A percentile compares a stretch with the other conserved stretches of the same genome.
Evolutionary conservation across 2,888 invertebrate species (phyloP).

Genomic region (Drosophila parthenogenetica): DNA sequence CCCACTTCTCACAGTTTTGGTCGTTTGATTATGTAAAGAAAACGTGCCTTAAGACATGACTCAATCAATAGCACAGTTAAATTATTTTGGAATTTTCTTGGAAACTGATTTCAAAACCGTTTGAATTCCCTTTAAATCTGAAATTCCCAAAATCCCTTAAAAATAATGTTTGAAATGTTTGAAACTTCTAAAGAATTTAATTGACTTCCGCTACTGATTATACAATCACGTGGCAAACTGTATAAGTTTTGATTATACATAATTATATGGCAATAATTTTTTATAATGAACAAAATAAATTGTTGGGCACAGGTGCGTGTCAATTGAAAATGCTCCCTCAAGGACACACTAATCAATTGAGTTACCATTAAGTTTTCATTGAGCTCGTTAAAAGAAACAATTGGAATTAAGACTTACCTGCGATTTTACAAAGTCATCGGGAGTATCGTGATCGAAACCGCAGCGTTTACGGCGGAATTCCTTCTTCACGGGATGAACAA

Average conservation of each 20-base stretch:
- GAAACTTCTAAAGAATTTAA: too few relatives aligned
- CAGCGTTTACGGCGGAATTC: constrained; percentile 83
- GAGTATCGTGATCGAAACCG: constrained; percentile 83
- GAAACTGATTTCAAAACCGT: not conserved
- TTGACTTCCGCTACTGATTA: too few relatives aligned
- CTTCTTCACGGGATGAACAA: constrained; percentile 82
- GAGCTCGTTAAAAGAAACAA: not conserved
- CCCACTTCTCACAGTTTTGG: constrained; percentile 49
- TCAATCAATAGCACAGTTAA: constrained; percentile 38
- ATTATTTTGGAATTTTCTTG: not conserved
- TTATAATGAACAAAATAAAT: too few relatives aligned
- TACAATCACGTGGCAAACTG: too few relatives aligned
- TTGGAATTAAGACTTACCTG: constrained; percentile 75
- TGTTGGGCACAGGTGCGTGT: not conserved
- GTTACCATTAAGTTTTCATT: not conserved
- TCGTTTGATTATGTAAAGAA: constrained; percentile 41
- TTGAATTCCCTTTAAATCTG: not conserved
- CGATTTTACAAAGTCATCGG: constrained; percentile 84
- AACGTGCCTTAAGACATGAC: constrained; percentile 16
- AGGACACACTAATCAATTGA: not conserved
- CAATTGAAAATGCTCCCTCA: not conserved
- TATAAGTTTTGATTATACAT: too few relatives aligned
- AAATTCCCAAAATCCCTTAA: too few relatives aligned
- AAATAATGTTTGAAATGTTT: too few relatives aligned
- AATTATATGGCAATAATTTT: too few relatives aligned